phyloP scores from a whole-genome alignment of 2,797 vertebrate species.

The Fringilla coelebs region DNA sequence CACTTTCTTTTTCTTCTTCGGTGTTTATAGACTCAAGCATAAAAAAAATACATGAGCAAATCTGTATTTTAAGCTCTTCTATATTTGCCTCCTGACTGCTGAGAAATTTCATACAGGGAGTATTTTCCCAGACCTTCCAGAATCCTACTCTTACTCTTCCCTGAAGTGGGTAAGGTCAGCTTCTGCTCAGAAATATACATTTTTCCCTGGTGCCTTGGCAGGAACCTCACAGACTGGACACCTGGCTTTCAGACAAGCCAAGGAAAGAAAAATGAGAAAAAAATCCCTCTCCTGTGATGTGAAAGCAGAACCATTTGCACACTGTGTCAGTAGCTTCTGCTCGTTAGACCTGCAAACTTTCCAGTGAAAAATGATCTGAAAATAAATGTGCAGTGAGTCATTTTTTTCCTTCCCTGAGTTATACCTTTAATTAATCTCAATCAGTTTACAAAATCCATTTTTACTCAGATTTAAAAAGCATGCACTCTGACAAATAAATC shows the following conservation, averaged over 20 bases:
- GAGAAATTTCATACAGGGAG: background rate
- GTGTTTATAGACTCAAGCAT: background rate
- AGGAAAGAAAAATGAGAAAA: conserved; percentile 13
- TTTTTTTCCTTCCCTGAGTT: conserved; percentile 22
- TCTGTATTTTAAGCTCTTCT: background rate
- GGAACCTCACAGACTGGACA: background rate
- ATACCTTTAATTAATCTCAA: conserved; percentile 65
- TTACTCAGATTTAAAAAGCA: conserved; percentile 35
- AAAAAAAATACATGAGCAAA: background rate
- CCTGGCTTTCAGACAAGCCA: background rate
- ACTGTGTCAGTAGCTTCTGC: conserved; percentile 7
- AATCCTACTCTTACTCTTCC: background rate
- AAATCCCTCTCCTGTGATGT: background rate
- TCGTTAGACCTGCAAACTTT: conserved; percentile 32
- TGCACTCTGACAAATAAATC: conserved; percentile 47
- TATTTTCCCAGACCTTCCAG: background rate
- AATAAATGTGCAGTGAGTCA: conserved; percentile 35
- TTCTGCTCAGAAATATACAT: background rate
- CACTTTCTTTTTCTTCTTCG: background rate
- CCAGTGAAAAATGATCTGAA: conserved; percentile 56
- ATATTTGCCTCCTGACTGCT: background rate
- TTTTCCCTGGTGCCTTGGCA: background rate
- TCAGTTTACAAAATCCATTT: conserved; percentile 56
- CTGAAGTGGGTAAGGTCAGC: background rate
- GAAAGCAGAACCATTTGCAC: conserved; percentile 17